phyloP scores from a whole-genome alignment of 2,888 invertebrate genomes.

The Andrena minutula region DNA sequence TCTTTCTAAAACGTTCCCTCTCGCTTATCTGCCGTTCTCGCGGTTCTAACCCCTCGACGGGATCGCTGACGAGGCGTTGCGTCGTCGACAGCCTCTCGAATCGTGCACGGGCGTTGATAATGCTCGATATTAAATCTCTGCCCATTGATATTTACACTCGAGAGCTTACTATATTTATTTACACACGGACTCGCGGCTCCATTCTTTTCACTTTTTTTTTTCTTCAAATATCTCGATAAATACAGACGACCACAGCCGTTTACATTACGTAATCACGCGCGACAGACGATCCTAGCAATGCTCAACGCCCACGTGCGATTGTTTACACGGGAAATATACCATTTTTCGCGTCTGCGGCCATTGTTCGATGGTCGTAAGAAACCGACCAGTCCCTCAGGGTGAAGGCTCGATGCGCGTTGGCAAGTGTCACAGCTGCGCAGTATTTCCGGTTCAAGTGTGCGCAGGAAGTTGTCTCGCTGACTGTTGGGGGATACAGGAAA shows the following conservation, averaged over 20 bases:
- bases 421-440: constrained; percentile 23
- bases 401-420: constrained; percentile 18
- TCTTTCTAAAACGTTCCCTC: not conserved
- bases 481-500: no score
- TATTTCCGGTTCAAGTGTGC: no score
- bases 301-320: constrained; percentile 12
- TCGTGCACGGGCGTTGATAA: not conserved
- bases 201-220: not conserved
- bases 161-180: not conserved
- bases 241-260: not conserved
- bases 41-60: not conserved
- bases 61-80: not conserved
- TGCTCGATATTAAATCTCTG: not conserved
- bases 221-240: constrained; percentile 7
- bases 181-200: not conserved
- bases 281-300: not conserved
- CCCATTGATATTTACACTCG: not conserved
- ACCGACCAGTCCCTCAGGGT: constrained; percentile 1
- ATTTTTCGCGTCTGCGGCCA: not conserved
- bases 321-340: constrained; percentile 5
- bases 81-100: constrained; percentile 11
- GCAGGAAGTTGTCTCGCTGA: no score
- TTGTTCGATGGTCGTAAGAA: not conserved
- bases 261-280: constrained; percentile 23
- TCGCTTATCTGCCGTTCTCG: not conserved